These are phyloP conservation scores for Eutolmus rufibarbis DNA, from an alignment of 2,888 invertebrate species.

Conservation along the genomic window DNA sequence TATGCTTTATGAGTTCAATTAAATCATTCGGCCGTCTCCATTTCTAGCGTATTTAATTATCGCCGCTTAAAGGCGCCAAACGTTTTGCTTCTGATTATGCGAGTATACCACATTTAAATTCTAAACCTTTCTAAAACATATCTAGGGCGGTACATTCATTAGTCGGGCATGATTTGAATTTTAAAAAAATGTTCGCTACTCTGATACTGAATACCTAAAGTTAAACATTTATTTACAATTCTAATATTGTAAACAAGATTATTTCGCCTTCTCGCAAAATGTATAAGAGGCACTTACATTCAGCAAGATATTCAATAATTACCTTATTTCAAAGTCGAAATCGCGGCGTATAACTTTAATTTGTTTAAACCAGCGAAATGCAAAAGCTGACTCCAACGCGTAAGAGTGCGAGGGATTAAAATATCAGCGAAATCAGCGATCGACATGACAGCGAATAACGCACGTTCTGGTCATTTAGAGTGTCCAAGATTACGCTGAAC, in stretches of 20 bases:
- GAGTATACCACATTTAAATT: not conserved
- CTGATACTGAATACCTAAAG: not conserved
- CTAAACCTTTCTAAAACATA: not conserved
- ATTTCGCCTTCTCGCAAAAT: not conserved
- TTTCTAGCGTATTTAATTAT: not conserved
- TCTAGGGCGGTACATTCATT: not conserved
- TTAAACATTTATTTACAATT: not conserved
- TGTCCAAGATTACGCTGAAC: not conserved
- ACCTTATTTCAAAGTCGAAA: not conserved
- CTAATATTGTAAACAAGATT: not conserved
- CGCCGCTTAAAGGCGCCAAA: not conserved
- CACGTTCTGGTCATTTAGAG: not conserved
- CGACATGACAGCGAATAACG: not conserved
- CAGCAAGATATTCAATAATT: not conserved
- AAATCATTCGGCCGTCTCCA: not conserved
- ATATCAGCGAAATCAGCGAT: not conserved
- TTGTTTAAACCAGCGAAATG: not conserved
- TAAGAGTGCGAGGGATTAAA: not conserved
- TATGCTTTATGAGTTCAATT: not conserved
- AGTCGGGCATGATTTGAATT: too few species aligned
- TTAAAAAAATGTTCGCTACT: too few species aligned
- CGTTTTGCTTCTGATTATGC: not conserved
- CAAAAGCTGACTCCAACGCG: not conserved
- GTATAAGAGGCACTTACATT: not conserved
- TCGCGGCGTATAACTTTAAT: not conserved